These are phyloP conservation scores for Aegithalos caudatus DNA, from an alignment of 2,113 vertebrate genomes.

Conservation along the genomic window DNA sequence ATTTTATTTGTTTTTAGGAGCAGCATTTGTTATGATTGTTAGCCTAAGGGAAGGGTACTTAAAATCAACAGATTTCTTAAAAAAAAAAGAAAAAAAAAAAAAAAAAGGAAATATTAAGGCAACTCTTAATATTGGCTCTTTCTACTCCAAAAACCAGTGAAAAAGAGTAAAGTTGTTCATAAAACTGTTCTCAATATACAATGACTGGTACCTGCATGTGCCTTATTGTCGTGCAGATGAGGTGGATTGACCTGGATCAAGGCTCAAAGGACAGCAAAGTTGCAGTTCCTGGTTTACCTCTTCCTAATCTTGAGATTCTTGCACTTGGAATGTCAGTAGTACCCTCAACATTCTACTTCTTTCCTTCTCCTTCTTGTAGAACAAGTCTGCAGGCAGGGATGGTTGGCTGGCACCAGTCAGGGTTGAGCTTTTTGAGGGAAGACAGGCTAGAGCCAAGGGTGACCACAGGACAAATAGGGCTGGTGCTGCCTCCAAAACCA, in stretches of 20 bases:
- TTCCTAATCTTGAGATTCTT: neutral
- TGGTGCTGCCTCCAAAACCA: neutral
- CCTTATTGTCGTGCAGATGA: neutral
- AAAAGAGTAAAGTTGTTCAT: neutral
- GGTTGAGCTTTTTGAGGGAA: neutral
- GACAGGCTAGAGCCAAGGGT: neutral
- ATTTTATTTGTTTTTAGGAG: neutral
- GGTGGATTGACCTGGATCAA: neutral
- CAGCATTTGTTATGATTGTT: neutral
- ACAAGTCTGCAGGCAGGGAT: neutral
- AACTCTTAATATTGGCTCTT: neutral
- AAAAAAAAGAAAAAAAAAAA: neutral
- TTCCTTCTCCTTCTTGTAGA: neutral
- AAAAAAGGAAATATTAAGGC: neutral
- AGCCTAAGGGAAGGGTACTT: neutral
- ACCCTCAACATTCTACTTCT: neutral
- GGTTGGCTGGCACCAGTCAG: neutral
- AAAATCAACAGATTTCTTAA: neutral
- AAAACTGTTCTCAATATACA: neutral
- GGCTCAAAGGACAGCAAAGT: neutral
- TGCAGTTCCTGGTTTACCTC: rapidly evolving
- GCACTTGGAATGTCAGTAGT: neutral
- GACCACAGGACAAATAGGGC: neutral
- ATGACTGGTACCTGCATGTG: neutral
- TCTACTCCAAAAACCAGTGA: neutral